Conservation (phyloP, 2,797 vertebrate genomes). For the Neopelma chrysocephalum region DNA sequence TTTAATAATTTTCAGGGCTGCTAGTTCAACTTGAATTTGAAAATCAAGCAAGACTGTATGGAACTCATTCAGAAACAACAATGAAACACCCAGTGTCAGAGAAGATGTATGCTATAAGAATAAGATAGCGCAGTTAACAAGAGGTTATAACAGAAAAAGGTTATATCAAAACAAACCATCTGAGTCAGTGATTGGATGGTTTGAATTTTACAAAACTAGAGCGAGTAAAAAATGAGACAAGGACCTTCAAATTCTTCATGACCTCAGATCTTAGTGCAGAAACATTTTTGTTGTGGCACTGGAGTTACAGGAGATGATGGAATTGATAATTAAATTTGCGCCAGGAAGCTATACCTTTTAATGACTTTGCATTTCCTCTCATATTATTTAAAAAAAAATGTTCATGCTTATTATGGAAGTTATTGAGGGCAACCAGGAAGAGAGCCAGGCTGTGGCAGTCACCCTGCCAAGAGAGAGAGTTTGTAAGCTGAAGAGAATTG, state of each 20-base stretch:
- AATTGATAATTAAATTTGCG: background rate
- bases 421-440: background rate
- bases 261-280: background rate
- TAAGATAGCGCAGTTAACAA: background rate
- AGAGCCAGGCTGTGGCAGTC: background rate
- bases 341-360: constrained; percentile 11
- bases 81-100: background rate
- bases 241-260: background rate
- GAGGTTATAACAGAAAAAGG: background rate
- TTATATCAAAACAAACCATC: background rate
- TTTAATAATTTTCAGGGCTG: background rate
- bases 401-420: background rate
- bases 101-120: background rate
- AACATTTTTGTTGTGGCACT: background rate
- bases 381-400: background rate
- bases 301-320: background rate
- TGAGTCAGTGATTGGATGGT: background rate
- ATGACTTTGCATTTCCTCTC: background rate
- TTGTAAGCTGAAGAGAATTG: background rate
- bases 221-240: background rate
- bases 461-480: background rate
- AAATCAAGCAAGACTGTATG: background rate
- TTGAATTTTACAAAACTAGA: background rate
- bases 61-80: background rate
- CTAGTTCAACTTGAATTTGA: background rate